Base-by-base conservation (phyloP, 2,888 invertebrate genomes). In the Heliconius charithonia region DNA sequence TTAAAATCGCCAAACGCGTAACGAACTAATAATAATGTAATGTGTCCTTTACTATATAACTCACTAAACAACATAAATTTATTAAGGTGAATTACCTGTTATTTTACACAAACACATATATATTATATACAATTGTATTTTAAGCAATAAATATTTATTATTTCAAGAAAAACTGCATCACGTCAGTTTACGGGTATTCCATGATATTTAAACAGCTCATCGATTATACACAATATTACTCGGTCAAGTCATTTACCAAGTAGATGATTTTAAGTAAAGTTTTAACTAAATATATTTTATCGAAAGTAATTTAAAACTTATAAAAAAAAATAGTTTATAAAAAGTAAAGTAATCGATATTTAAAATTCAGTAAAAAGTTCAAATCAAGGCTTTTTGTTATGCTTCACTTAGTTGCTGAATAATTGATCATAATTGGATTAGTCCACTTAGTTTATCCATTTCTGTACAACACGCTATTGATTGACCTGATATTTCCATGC, bases 401-500 rank as follows among this genome's bases (percentile, higher is more conserved):
- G 59, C 59, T 45, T 66, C 56, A 73, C 56, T 65, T 65, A 41
- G 67, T 59, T 78, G 74, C 59, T 73, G 76, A 79, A 79, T 80
- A 82, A 84, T 84, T 85, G 83, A 84, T 83, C 83, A 84, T 83
- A 82, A 82, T 84, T 84, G 80, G 83, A 85, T 83, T 82, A 84
- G 82, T 82, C 84, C 83, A 85, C 83, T 87, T 84, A 81, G 59
- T 63, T 67, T 80, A 84, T 91, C 86, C 87, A 92, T 91, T 87
- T 90, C 90, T 86, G 92, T 87, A 83, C 82, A 82, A 83, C 80
- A 81, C 75, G 75, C 79, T 89, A 92, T 92, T 87, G 92, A 92
- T 92, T 89, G 88, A 88, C 87, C 88, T 83, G 84, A 82, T 83
- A 79, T 82, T 83, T 82, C 82, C 81, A 79, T 85, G 83, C 84